Evolutionary conservation across 2,797 vertebrate species (phyloP), one percentile per base, ranked within the genome.

Genomic region (Numenius phaeopus): DNA sequence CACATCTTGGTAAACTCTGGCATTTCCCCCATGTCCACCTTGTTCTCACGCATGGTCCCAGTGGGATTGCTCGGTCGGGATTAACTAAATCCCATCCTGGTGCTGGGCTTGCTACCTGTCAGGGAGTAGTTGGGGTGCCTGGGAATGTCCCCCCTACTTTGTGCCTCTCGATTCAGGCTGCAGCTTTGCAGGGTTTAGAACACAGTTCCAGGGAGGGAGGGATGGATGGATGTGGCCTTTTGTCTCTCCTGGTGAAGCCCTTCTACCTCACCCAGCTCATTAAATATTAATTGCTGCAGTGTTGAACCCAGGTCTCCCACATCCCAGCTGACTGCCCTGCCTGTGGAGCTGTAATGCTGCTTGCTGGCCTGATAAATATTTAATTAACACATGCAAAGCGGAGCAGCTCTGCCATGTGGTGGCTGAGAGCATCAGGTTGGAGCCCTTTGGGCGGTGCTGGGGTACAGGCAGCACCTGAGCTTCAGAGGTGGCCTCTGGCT

Each of bases 331-430:
- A 13, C 42, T 16, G 54, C 27, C 50, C 16, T 29, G 37, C 39
- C 29, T 55, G 77, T 5, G 7, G 77, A 62, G 77, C 73, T 17
- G 14, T 7, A 30, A 27, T 5, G 46, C 46, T 57, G 30, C 46
- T 59, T 29, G 39, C 73, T 49, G 44, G 61, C 42, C 39, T 52
- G 44, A 79, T 73, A 55, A 94, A 83, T 87, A 57, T 64, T 90
- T 73, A 37, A 90, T 79, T 42, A 55, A 5, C 0, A 1, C 4
- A 19, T 8, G 34, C 14, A 14, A n/a, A 61, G 46, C 1, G 1
- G 40, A 82, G 82, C 37, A 5, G 78, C 42, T 78, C 11, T 32
- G 54, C 55, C 4, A 6, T 20, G 71, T 4, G 9, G 37, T 18
- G 47, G 15, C 19, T 1, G 59, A 50, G 32, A 50, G 29, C 55